A percentile compares a stretch with the other conserved stretches of the same genome.
These are phyloP conservation scores for Lepus europaeus DNA, from an alignment of 2,113 vertebrate species.

Conservation along the genomic window DNA sequence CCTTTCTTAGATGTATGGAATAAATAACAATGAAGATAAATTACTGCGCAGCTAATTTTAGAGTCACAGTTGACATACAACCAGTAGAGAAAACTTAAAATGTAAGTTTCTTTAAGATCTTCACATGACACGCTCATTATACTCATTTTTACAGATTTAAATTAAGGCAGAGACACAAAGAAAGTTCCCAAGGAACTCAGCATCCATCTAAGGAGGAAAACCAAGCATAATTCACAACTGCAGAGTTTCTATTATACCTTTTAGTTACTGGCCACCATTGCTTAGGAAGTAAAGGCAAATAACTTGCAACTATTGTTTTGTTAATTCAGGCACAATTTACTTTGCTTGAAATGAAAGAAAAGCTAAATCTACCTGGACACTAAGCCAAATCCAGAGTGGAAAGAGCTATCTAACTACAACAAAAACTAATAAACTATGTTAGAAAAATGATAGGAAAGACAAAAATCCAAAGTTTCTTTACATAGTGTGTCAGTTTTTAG, in stretches of 20 bases:
- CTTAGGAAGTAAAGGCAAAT: background rate
- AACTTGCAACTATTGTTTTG: background rate
- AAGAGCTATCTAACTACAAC: background rate
- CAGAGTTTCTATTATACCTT: background rate
- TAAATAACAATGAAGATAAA: constrained; percentile 6
- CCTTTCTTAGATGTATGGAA: background rate
- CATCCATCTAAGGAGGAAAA: background rate
- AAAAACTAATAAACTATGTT: constrained; percentile 6
- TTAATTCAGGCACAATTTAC: constrained; percentile 37
- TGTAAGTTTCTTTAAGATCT: background rate
- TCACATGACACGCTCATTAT: background rate
- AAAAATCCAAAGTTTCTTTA: constrained; percentile 30
- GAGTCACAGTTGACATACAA: background rate
- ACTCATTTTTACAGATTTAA: background rate
- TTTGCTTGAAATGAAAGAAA: constrained; percentile 2
- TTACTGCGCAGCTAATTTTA: background rate
- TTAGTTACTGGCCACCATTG: background rate
- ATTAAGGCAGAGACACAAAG: background rate
- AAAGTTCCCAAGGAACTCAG: constrained; percentile 18
- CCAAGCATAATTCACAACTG: background rate
- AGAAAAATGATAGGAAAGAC: background rate
- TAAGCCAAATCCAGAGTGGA: constrained; percentile 18
- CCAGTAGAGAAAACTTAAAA: background rate
- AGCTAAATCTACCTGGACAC: background rate
- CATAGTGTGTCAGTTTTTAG: background rate